Evolutionary conservation across 2,797 vertebrate genomes (phyloP), one percentile per base, ranked within the genome.

Genomic region (Spinus olivaceus): DNA sequence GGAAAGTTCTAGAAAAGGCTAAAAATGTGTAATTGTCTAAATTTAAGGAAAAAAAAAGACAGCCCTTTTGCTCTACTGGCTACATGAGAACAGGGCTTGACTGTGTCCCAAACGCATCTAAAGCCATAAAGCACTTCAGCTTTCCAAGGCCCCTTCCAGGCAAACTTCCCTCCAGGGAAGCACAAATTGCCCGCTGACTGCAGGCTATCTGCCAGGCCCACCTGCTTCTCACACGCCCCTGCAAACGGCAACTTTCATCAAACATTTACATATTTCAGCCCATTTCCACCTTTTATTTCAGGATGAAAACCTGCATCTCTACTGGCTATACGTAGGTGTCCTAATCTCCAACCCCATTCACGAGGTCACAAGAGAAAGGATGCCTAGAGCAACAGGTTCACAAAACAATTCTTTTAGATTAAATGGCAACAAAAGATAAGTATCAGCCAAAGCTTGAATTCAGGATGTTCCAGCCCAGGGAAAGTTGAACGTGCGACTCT

Each of bases 311-410:
- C 17, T 10, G 0, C 22, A n/a, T n/a, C 17, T n/a, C 16, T 27
- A 5, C 11, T 35, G 49, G 46, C 16, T 37, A 2, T 0, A 20
- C 1, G 9, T 0, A 39, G 4, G 8, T 4, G 2, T 12, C 21
- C 14, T 15, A 4, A 27, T 12, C 47, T 37, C 53, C 59, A 69
- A 12, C 51, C 14, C 9, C 59, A 56, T 4, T 10, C 20, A 8
- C 6, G 9, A 70, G 42, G 2, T 81, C 27, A 23, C 19, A 22
- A 19, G 25, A 63, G 4, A 57, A 86, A 47, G 24, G 9, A 23
- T 2, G 39, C 10, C 46, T 47, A 60, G 15, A 35, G 14, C 44
- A 76, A 44, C 7, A 3, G 0, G 15, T 14, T 70, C 51, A 49
- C 17, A 2, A 30, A 73, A 19, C 21, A 41, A 42, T 3, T 44